Percentiles rank a stretch among this genome's conserved stretches.
Conservation (phyloP, 2,888 invertebrate genomes). For the Steromphala cineraria region DNA sequence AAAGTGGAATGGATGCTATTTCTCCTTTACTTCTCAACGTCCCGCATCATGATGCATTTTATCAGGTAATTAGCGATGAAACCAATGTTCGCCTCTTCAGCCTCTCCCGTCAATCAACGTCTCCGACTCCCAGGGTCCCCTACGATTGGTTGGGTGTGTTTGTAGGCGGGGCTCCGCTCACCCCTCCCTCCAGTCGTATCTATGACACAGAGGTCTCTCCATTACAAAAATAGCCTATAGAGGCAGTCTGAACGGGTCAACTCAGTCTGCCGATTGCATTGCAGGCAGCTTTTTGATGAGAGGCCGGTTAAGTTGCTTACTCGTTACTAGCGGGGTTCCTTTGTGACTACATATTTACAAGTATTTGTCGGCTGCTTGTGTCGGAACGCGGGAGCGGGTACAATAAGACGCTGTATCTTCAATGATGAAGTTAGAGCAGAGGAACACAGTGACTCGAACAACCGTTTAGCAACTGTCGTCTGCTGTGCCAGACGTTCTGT, state of each 20-base stretch:
- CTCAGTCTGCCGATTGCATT: conserved; percentile 15
- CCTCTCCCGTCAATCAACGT: neutral
- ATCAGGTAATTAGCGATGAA: conserved; percentile 24
- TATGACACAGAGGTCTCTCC: neutral
- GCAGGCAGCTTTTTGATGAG: conserved; percentile 10
- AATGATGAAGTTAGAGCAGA: neutral
- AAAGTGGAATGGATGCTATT: neutral
- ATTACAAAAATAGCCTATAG: conserved; percentile 5
- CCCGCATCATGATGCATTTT: conserved; percentile 12
- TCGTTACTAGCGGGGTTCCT: conserved; percentile 13
- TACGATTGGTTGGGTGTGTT: neutral
- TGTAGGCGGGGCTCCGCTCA: neutral
- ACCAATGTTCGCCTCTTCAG: neutral
- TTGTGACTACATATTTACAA: conserved; percentile 6
- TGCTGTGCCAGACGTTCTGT: neutral
- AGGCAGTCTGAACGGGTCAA: conserved; percentile 15
- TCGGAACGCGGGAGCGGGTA: neutral
- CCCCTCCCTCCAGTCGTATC: conserved; percentile 4
- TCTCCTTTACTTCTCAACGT: neutral
- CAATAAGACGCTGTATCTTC: neutral
- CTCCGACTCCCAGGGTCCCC: neutral
- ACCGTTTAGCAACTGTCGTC: conserved; percentile 7
- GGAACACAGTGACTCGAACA: neutral
- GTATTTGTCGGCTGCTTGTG: neutral
- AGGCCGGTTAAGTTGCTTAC: neutral